Base-by-base conservation (phyloP, 2,797 vertebrate genomes). In the Periophthalmus magnuspinnatus region DNA sequence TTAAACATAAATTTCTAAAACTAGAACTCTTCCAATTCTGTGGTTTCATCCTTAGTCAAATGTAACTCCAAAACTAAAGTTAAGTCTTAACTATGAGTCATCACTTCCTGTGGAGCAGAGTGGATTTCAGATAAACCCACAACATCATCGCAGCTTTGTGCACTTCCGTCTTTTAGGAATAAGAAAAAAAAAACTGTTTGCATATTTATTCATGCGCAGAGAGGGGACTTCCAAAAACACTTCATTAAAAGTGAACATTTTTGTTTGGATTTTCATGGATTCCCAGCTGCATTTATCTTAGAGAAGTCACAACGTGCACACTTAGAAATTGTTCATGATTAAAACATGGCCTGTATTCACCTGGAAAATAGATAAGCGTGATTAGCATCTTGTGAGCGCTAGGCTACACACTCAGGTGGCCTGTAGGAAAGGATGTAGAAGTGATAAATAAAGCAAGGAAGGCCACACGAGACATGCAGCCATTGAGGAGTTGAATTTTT, bases 381-480 rank as follows among this genome's bases (percentile, higher is more conserved):
- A 68, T 81, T 82, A 72, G 58, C 74, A 77, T 82, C 73, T 48
- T 57, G 72, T 63, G 61, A 65, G 63, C 60, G 36, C 55, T 38
- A 5, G 5, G 66, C n/a, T 24, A 21, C 45, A 38, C n/a, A 16
- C 24, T 36, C 50, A 36, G 55, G 67, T 62, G 63, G 28, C 6
- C 63, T 67, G 67, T 48, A 83, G 5, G 13, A 58, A 79, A 73
- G 59, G n/a, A 24, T 75, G 71, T 77, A 76, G 72, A 67, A 77
- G 60, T 72, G 33, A 56, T 74, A 70, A 70, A 85, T 85, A 78
- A 84, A 85, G 85, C 82, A 84, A 79, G 45, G 54, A 13, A 36
- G 36, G 57, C 63, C 78, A 55, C 34, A 71, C 52, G 78, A 77
- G 50, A 52, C 17, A 28, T 28, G 38, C 38, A 11, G 38, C 38